Evolutionary conservation across 2,113 vertebrate species (phyloP).

Genomic region (Calyptomena viridis): DNA sequence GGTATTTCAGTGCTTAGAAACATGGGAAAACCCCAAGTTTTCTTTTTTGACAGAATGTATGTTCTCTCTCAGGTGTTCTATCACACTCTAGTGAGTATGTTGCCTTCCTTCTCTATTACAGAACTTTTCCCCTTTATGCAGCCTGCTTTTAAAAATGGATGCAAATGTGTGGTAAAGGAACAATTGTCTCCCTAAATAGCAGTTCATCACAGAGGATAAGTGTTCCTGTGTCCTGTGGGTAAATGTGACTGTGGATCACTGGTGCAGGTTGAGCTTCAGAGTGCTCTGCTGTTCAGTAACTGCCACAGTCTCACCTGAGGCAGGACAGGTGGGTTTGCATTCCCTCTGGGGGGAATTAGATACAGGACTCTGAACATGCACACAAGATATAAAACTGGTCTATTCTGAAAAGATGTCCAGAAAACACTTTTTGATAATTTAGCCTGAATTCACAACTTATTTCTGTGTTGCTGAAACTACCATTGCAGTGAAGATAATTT

Average conservation of each 20-base stretch:
- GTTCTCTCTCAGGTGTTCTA: not conserved
- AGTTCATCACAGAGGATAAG: not conserved
- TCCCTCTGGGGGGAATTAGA: not conserved
- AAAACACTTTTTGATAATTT: not conserved
- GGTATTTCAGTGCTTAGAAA: not conserved
- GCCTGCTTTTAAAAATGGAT: not conserved
- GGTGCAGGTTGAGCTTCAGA: not conserved
- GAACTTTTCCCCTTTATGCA: not conserved
- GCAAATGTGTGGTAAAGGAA: not conserved
- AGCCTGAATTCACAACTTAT: not conserved
- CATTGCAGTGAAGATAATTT: not conserved
- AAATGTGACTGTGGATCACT: not conserved
- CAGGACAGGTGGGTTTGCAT: not conserved
- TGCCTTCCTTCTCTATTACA: not conserved
- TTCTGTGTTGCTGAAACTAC: not conserved
- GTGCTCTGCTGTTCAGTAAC: not conserved
- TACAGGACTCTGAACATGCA: not conserved
- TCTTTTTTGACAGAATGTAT: not conserved
- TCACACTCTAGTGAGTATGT: not conserved
- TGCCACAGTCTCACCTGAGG: accelerated
- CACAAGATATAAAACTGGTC: not conserved
- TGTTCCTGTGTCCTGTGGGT: not conserved
- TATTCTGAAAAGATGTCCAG: not conserved
- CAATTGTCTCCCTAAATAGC: not conserved
- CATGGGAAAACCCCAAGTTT: not conserved